phyloP scores from a whole-genome alignment of 2,113 vertebrate genomes.

The Osmerus eperlanus region DNA sequence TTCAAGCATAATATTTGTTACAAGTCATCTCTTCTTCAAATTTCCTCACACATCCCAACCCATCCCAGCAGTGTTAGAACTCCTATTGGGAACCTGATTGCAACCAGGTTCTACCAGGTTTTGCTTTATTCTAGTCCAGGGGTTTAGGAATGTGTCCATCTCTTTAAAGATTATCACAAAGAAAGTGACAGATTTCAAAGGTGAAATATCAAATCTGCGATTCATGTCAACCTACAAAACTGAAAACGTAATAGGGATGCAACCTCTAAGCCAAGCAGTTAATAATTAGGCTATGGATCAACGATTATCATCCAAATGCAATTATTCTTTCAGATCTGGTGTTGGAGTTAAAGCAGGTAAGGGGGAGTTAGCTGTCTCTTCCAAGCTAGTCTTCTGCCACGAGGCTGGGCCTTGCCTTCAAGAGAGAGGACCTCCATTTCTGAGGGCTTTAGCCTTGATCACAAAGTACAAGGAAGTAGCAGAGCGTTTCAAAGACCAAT shows the following conservation, averaged over 20 bases:
- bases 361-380: slow-evolving; percentile 3
- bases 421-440: not conserved
- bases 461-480: slow-evolving; percentile 23
- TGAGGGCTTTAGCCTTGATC: slow-evolving; percentile 22
- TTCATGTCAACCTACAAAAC: too few relatives aligned
- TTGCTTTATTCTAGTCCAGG: too few relatives aligned
- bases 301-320: too few relatives aligned
- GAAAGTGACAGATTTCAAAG: too few relatives aligned
- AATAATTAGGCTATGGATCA: too few relatives aligned
- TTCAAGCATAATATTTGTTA: not conserved
- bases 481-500: slow-evolving; percentile 33
- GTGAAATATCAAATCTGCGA: too few relatives aligned
- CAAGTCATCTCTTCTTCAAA: not conserved
- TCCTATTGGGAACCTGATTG: not conserved
- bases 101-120: not conserved
- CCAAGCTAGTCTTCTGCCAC: not conserved
- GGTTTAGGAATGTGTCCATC: not conserved
- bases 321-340: too few relatives aligned
- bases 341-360: not conserved
- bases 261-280: too few relatives aligned
- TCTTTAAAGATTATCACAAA: not conserved
- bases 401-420: not conserved
- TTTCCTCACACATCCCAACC: not conserved
- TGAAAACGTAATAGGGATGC: too few relatives aligned
- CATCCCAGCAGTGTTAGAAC: not conserved